These are phyloP conservation scores for Rhinophrynus dorsalis DNA, from an alignment of 2,797 vertebrate genomes.

Conservation along the genomic window DNA sequence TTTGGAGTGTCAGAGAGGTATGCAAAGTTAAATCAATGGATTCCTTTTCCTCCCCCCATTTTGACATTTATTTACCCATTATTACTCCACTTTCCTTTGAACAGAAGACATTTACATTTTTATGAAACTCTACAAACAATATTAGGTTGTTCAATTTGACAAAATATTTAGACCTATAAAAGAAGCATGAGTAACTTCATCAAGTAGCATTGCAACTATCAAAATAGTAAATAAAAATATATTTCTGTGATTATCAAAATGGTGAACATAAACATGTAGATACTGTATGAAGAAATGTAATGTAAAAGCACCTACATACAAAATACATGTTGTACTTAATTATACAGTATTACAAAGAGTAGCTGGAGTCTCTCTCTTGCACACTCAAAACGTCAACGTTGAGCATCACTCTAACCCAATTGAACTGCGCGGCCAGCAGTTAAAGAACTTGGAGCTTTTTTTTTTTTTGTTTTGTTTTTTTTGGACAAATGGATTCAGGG, in stretches of 20 bases:
- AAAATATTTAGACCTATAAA: neutral
- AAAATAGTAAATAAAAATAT: neutral
- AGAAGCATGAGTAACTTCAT: neutral
- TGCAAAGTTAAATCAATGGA: too few relatives aligned
- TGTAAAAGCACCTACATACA: neutral
- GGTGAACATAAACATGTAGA: neutral
- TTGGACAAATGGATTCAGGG: too few relatives aligned
- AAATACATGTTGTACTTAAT: neutral
- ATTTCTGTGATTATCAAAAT: neutral
- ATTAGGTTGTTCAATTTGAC: neutral
- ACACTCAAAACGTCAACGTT: neutral
- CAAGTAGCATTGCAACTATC: neutral
- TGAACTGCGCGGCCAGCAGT: too few relatives aligned
- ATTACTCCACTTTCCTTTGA: too few relatives aligned
- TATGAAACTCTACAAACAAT: too few relatives aligned
- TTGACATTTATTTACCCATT: too few relatives aligned
- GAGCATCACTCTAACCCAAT: too few relatives aligned
- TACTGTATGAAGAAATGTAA: neutral
- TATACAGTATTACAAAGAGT: neutral
- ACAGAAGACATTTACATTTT: too few relatives aligned
- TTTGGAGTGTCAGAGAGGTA: too few relatives aligned
- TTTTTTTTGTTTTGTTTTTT: too few relatives aligned
- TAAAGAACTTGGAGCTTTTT: too few relatives aligned
- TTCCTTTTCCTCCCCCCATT: too few relatives aligned
- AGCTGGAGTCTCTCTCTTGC: neutral